Evolutionary conservation across 2,797 vertebrate species (phyloP).

Genomic region (Ctenosaura bakeri): DNA sequence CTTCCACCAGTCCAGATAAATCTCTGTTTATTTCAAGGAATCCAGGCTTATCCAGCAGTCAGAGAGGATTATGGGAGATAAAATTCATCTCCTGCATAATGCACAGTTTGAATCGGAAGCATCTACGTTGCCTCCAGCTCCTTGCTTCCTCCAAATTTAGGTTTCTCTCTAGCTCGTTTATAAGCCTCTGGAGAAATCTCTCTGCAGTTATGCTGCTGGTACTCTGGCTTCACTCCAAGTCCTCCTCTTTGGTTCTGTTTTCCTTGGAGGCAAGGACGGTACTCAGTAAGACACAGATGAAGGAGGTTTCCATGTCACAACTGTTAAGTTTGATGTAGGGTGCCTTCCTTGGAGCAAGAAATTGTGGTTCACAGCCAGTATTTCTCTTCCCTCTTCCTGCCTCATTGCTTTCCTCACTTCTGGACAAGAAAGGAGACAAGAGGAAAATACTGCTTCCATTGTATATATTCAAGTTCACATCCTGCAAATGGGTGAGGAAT

Average conservation of each 20-base stretch:
- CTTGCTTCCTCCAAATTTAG: background rate
- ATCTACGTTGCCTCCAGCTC: background rate
- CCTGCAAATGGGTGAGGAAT: background rate
- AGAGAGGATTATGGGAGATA: background rate
- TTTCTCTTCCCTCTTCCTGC: background rate
- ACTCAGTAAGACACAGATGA: background rate
- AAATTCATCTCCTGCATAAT: background rate
- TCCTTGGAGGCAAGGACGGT: background rate
- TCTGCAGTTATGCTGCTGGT: background rate
- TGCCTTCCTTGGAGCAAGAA: background rate
- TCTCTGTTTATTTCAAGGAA: background rate
- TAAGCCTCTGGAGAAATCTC: background rate
- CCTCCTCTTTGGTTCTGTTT: background rate
- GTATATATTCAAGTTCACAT: background rate
- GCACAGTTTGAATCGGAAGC: background rate
- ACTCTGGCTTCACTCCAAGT: background rate
- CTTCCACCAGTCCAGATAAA: background rate
- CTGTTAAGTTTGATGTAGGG: background rate
- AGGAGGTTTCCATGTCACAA: background rate
- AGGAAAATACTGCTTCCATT: background rate
- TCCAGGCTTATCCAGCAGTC: background rate
- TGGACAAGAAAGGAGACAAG: background rate
- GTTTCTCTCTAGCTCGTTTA: background rate
- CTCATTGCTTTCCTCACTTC: no score
- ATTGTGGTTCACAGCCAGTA: background rate